Base-by-base conservation (phyloP, 1,140 invertebrate genomes). In the Aphelinus atriplicis region DNA sequence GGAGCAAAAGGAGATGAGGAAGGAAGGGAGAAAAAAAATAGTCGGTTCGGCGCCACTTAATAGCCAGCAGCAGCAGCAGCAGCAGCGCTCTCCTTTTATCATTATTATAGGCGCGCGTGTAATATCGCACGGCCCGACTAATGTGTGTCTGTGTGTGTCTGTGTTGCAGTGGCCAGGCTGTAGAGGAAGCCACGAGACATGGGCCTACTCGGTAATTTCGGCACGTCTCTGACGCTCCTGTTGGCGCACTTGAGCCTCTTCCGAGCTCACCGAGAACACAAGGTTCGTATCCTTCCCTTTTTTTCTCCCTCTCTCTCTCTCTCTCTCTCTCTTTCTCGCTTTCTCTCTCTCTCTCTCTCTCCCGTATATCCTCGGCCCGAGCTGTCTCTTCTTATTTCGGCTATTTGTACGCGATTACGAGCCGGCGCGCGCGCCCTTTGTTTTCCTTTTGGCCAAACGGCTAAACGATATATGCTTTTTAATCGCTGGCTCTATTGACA, bases 251-350 rank as follows among this genome's bases (percentile, higher is more conserved):
- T 77, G 57, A 77, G 74, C 47, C 60, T 82, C 1, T 75, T 86
- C 7, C 75, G 80, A 53, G 87, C 87, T 47, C 84, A 88, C 80
- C 83, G 87, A 26, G 87, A 87, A 69, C 87, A 88, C 78, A 88
- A 88, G 85, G 86, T 88, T 77, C n/a, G 79, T 80, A 7, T 53
- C 77, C n/a, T 45, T 9, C 56, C 57, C 3, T 71, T 67, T 7
- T 4, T 0, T 45, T 51, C 47, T 66, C 57, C 26, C 46, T 42
- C 7, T 50, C 48, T 51, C 9, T 51, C 50, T 50, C 50, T 26
- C 61, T 66, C n/a, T 45, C 57, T 66, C 48, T 58, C 56, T 60
- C 56, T 46, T 62, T 2, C 63, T 2, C 3, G 3, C 9, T 65
- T 51, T 65, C 10, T 65, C 50, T 65, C 42, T 46, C 1, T 42